Base-by-base conservation (phyloP, 2,113 vertebrate genomes). In the Cyphomyrus discorhynchus region DNA sequence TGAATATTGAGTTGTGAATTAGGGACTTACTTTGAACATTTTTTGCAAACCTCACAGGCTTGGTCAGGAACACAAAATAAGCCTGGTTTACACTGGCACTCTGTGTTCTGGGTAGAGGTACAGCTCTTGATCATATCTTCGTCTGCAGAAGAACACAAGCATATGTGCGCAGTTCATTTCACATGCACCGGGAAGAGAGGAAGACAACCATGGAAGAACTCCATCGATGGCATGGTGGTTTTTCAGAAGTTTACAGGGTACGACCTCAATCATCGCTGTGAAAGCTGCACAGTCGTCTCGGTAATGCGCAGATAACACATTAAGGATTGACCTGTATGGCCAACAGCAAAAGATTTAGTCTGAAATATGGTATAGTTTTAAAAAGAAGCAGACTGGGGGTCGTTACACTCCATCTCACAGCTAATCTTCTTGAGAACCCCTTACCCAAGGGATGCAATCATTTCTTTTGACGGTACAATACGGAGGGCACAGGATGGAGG, bases 11-110 rank as follows among this genome's bases (percentile, higher is more conserved):
- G 74, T 31, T 17, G 31, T 39, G 35, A 42, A 42, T 80, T 19
- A 80, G 53, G 0, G 2, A 92, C 94, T 92, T 92, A 96, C 96
- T 87, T 94, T 13, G 19, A 91, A 90, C 96, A 96, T 86, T 86
- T 95, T 87, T 90, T 95, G 93, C 96, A 96, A 31, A 95, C 90
- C 85, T 96, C 95, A 47, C 96, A 96, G 3, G 95, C 90, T 6
- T 96, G 87, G 9, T 96, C 93, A 1, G 92, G 93, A 53, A 52
- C 49, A 89, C 96, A 96, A 52, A 95, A 96, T 2, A 1, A 1
- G 13, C 94, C 95, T 0, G 80, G 0, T 89, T 92, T 95, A 91
- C 96, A 96, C 90, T 74, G 92, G 85, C 96, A 96, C 66, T 82
- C n/a, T 0, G 90, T 89, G 35, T 96, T 3, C 5, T 92, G 91